Evolutionary conservation across 2,888 invertebrate species (phyloP).

Genomic region (Cheilosia soror): DNA sequence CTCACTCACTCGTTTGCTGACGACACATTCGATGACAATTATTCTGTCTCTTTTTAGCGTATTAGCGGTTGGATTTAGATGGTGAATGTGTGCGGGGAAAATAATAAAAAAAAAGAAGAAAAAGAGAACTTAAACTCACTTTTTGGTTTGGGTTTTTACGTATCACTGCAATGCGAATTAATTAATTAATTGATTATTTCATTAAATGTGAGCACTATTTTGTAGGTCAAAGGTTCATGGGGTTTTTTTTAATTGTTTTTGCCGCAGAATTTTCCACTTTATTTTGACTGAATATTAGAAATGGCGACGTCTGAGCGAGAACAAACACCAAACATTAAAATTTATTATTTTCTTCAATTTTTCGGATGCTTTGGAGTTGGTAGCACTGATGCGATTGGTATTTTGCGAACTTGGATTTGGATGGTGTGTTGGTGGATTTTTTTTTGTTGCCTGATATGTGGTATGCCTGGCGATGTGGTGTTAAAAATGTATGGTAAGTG

Average conservation of each 20-base stretch:
- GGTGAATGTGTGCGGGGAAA: constrained; percentile 46
- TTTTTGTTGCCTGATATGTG: constrained; percentile 33
- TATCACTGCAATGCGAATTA: constrained; percentile 70
- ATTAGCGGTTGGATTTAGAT: constrained; percentile 31
- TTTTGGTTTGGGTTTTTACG: constrained; percentile 56
- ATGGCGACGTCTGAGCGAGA: constrained; percentile 78
- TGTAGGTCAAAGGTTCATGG: constrained; percentile 26
- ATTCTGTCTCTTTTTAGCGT: constrained; percentile 53
- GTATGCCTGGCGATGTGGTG: constrained; percentile 27
- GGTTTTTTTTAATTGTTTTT: constrained; percentile 49
- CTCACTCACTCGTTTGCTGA: constrained; percentile 48
- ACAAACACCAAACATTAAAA: constrained; percentile 78
- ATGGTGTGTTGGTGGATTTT: constrained; percentile 1
- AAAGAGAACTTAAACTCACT: constrained; percentile 36
- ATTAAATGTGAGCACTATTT: constrained; percentile 34
- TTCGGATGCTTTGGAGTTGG: constrained; percentile 70
- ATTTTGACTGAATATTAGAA: constrained; percentile 77
- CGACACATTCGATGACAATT: constrained; percentile 5
- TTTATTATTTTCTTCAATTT: constrained; percentile 71
- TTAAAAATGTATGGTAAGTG: not conserved
- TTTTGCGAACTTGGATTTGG: constrained; percentile 7
- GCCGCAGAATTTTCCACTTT: constrained; percentile 73
- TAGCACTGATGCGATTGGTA: constrained; percentile 38
- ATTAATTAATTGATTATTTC: constrained; percentile 40
- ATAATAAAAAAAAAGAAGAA: constrained; percentile 41